Percentiles rank a stretch among this genome's conserved stretches.
Conservation (phyloP, 2,113 vertebrate species). For the Ammodytes marinus region DNA sequence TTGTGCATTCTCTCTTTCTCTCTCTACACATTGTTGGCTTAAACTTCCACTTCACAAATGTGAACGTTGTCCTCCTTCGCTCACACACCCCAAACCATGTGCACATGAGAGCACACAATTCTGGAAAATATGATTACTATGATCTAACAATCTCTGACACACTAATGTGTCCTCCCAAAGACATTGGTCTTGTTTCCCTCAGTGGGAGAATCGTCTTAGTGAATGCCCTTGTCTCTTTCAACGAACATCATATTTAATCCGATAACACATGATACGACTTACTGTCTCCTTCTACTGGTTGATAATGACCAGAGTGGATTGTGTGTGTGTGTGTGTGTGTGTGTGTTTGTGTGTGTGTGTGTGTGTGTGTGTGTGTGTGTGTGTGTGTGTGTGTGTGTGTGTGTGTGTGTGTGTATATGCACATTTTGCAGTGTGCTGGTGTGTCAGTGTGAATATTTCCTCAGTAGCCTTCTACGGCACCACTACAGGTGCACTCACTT, state of each 20-base stretch:
- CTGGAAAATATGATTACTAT: background rate
- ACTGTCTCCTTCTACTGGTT: background rate
- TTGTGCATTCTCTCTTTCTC: background rate
- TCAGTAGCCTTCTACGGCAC: background rate
- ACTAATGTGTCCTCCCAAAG: background rate
- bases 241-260: background rate
- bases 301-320: background rate
- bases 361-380: background rate
- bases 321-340: background rate
- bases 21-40: background rate
- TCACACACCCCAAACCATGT: background rate
- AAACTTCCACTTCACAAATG: slow-evolving; percentile 9
- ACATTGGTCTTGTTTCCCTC: background rate
- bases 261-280: slow-evolving; percentile 3
- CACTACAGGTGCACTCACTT: background rate
- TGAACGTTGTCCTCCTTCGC: background rate
- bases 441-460: background rate
- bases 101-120: background rate
- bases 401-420: too few species aligned
- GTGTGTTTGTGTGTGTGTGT: too few species aligned
- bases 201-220: background rate
- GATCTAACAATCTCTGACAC: background rate
- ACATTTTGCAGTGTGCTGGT: background rate
- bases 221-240: background rate
- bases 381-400: too few species aligned